Percentiles rank a stretch among this genome's conserved stretches.
Evolutionary conservation across 1,140 invertebrate genomes (phyloP).

Genomic region (Lanistes nyassanus): DNA sequence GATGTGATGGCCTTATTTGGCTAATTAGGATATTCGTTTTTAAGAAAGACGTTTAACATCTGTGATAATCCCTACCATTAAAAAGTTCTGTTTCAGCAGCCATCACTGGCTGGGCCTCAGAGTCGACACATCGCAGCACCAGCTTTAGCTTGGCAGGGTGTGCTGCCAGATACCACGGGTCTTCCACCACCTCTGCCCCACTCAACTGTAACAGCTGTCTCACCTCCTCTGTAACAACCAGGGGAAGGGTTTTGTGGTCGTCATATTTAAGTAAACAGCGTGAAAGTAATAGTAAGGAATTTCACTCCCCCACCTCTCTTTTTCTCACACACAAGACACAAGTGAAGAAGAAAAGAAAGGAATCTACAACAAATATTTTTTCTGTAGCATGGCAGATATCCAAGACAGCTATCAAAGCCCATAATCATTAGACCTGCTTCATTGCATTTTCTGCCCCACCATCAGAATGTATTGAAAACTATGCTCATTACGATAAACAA

Average conservation of each 20-base stretch:
- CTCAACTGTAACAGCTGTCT: conserved; percentile 35
- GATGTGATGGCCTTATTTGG: no score
- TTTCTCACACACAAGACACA: background rate
- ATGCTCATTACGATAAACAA: no score
- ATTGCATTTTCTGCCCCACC: no score
- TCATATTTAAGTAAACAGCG: background rate
- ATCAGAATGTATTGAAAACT: no score
- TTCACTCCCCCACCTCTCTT: background rate
- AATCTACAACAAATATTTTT: background rate
- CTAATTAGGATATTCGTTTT: no score
- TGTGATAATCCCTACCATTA: conserved; percentile 30
- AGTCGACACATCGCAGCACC: conserved; percentile 35
- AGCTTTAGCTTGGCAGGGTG: conserved; percentile 26
- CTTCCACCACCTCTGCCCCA: conserved; percentile 37
- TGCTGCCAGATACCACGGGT: conserved; percentile 33
- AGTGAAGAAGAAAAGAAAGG: background rate
- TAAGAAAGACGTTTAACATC: background rate
- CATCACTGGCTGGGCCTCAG: conserved; percentile 27
- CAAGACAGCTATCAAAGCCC: no score
- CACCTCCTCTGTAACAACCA: conserved; percentile 39
- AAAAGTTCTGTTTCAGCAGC: conserved; percentile 33
- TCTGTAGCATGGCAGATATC: no score
- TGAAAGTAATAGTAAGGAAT: background rate
- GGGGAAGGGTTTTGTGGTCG: background rate
- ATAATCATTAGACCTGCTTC: no score